A percentile compares a stretch with the other conserved stretches of the same genome.
Evolutionary conservation across 2,113 vertebrate genomes (phyloP).

Genomic region (Rhombomys opimus): DNA sequence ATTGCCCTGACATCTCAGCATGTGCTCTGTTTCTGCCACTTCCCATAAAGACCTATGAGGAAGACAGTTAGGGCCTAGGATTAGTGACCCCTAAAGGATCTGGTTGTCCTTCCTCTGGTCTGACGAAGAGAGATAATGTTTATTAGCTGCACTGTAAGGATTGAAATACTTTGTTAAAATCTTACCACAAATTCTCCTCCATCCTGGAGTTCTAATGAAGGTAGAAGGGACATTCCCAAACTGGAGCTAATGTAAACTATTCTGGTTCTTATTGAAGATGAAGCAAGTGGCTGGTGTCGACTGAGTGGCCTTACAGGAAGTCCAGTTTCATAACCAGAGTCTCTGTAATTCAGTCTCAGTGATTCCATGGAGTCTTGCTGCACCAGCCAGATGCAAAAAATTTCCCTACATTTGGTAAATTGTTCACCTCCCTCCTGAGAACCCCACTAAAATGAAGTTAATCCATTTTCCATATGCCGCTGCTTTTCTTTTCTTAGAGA

Average conservation of each 20-base stretch:
- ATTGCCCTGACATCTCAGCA: background rate
- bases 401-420: conserved; percentile 75
- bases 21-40: conserved; percentile 4
- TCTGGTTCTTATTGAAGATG: conserved; percentile 14
- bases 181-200: conserved; percentile 28
- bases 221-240: conserved; percentile 51
- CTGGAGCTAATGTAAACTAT: background rate
- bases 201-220: conserved; percentile 52
- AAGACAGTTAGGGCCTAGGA: background rate
- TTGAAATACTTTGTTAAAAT: conserved; percentile 62
- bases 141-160: conserved; percentile 4
- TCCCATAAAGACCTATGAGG: background rate
- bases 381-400: conserved; percentile 61
- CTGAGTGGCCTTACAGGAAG: conserved; percentile 64
- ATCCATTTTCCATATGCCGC: conserved; percentile 79
- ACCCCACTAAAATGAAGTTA: conserved; percentile 67
- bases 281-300: conserved; percentile 25
- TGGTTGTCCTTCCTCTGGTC: conserved; percentile 19
- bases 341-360: conserved; percentile 76
- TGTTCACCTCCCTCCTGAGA: conserved; percentile 63
- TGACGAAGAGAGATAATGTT: conserved; percentile 28
- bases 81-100: background rate
- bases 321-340: conserved; percentile 61
- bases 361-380: background rate
- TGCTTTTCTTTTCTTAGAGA: conserved; percentile 46